Evolutionary conservation across 2,888 invertebrate genomes (phyloP), one percentile per base, ranked within the genome.

Genomic region (Acleris sparsana): DNA sequence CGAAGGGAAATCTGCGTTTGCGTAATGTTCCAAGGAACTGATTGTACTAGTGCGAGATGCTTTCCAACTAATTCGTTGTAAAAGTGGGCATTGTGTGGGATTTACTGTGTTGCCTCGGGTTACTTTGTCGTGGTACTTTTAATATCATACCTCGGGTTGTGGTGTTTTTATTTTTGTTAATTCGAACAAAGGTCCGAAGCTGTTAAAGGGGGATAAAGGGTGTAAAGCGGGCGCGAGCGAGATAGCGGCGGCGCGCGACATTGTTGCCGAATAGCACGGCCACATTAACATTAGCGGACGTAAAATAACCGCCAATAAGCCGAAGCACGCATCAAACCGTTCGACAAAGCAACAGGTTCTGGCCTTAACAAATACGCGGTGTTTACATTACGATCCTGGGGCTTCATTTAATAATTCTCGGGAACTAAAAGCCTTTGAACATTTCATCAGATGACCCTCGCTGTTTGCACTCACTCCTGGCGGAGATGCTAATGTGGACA

Each of bases 371-470:
- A 92, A 92, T 88, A 92, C 75, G 72, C 80, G 72, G 76, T 92
- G 92, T 92, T 92, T 92, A 86, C 89, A 92, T 89, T 91, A 90
- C 87, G 87, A 91, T 92, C 92, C 92, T 92, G 92, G 87, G 86
- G 86, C 87, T 89, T 90, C 91, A 91, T 92, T 92, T 90, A 92
- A 92, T 92, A 92, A 92, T 92, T 91, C 92, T 92, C 92, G 91
- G 92, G 92, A 92, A 92, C 92, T 92, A 92, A 92, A 92, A 92
- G 92, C 89, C 92, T 92, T 92, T 91, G 92, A 92, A 92, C 92
- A 92, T 92, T 91, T 92, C 92, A 92, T 92, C 91, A 90, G 92
- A 90, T 92, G 92, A 92, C 92, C 92, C 92, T 89, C 85, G 82
- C 75, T 92, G 92, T 92, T 92, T 92, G 92, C 92, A 89, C 88